These are phyloP conservation scores for Stictonetta naevosa DNA, from an alignment of 2,113 vertebrate species.

Conservation along the genomic window DNA sequence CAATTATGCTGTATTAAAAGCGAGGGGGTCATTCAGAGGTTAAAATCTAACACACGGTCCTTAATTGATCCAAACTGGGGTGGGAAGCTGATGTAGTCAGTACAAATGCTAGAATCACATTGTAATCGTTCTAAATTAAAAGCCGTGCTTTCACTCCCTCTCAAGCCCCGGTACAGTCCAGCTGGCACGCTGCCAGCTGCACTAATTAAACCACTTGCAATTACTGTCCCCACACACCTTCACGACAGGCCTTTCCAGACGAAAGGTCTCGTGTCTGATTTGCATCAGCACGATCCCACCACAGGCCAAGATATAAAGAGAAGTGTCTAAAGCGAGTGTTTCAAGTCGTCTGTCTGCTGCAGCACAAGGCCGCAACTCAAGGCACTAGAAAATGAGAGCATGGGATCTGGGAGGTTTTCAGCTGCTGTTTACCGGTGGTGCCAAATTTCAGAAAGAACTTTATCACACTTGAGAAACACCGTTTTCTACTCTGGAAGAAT, in stretches of 20 bases:
- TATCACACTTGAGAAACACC: neutral
- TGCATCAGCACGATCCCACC: neutral
- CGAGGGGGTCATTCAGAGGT: neutral
- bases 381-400: neutral
- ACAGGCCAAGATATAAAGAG: rapidly evolving
- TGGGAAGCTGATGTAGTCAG: neutral
- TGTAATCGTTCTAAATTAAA: neutral
- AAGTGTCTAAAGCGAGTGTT: neutral
- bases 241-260: neutral
- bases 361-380: neutral
- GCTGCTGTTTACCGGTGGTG: neutral
- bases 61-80: conserved; percentile 42
- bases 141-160: neutral
- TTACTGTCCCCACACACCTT: neutral
- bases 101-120: neutral
- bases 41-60: conserved; percentile 48
- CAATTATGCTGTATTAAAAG: conserved; percentile 37
- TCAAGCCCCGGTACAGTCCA: neutral
- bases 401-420: neutral
- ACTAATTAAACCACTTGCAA: conserved; percentile 1
- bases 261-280: neutral
- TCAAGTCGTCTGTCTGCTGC: neutral
- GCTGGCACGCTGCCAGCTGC: neutral
- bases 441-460: neutral
- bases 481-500: neutral